Evolutionary conservation across 2,113 vertebrate genomes (phyloP).

Genomic region (Pipra filicauda): DNA sequence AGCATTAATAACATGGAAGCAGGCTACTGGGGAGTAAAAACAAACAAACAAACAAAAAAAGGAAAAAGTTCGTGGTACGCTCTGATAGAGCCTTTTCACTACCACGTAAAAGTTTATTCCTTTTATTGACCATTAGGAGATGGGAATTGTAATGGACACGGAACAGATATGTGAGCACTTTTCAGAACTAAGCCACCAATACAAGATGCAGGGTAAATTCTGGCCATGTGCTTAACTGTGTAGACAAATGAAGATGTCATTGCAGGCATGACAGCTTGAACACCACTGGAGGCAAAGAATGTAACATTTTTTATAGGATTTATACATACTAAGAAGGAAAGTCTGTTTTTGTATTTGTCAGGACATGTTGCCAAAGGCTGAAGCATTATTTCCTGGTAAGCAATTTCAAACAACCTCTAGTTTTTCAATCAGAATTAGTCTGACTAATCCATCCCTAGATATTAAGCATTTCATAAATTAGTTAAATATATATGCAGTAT

Average conservation of each 20-base stretch:
- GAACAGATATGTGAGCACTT: background rate
- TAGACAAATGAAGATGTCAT: constrained; percentile 5
- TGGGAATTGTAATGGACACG: background rate
- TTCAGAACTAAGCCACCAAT: background rate
- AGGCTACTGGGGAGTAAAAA: background rate
- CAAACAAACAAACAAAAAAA: background rate
- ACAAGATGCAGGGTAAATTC: background rate
- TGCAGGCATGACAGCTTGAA: background rate
- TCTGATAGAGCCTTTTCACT: background rate
- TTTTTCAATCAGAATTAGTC: background rate
- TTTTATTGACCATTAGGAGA: background rate
- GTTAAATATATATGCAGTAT: background rate
- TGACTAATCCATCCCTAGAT: background rate
- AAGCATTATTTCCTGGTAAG: background rate
- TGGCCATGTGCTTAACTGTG: background rate
- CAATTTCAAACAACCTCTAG: background rate
- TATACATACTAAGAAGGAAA: constrained; percentile 8
- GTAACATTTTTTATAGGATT: background rate
- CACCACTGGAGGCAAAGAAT: background rate
- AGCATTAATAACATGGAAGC: background rate
- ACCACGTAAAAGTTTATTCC: background rate
- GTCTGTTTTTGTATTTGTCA: background rate
- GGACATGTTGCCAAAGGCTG: constrained; percentile 26
- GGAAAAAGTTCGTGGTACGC: background rate
- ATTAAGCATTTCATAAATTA: background rate